Evolutionary conservation across 2,113 vertebrate genomes (phyloP).

Genomic region (Muntiacus muntjak): DNA sequence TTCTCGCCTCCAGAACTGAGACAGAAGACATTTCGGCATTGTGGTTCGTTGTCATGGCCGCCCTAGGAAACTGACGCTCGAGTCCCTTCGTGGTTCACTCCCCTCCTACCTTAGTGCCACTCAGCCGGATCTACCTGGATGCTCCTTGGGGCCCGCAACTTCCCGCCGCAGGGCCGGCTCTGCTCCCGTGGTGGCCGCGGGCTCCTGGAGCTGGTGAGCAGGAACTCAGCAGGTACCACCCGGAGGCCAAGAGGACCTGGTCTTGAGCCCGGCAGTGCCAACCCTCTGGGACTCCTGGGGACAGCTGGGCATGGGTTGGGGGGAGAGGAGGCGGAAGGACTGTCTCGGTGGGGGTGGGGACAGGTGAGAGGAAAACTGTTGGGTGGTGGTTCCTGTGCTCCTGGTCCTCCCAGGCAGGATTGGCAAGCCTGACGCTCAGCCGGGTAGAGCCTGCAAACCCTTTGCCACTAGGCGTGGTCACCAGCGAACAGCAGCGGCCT

Average conservation of each 20-base stretch:
- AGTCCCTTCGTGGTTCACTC: rapidly evolving
- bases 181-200: rapidly evolving
- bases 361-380: background rate
- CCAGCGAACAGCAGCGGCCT: rapidly evolving
- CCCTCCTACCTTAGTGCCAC: rapidly evolving
- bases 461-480: rapidly evolving
- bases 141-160: rapidly evolving
- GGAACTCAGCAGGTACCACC: background rate
- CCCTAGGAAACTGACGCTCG: rapidly evolving
- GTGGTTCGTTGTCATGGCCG: rapidly evolving
- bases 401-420: background rate
- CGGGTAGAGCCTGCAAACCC: background rate
- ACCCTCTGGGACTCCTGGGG: rapidly evolving
- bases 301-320: rapidly evolving
- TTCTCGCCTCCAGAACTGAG: rapidly evolving
- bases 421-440: background rate
- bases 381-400: rapidly evolving
- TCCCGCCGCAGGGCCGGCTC: rapidly evolving
- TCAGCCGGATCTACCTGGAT: rapidly evolving
- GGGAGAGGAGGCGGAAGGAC: no score
- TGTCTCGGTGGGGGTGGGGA: background rate
- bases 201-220: background rate
- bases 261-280: background rate
- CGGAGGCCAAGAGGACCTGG: rapidly evolving
- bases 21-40: rapidly evolving